A percentile compares a stretch with the other conserved stretches of the same genome.
These are phyloP conservation scores for Danaus melanippus DNA, from an alignment of 1,140 invertebrate genomes.

Conservation along the genomic window DNA sequence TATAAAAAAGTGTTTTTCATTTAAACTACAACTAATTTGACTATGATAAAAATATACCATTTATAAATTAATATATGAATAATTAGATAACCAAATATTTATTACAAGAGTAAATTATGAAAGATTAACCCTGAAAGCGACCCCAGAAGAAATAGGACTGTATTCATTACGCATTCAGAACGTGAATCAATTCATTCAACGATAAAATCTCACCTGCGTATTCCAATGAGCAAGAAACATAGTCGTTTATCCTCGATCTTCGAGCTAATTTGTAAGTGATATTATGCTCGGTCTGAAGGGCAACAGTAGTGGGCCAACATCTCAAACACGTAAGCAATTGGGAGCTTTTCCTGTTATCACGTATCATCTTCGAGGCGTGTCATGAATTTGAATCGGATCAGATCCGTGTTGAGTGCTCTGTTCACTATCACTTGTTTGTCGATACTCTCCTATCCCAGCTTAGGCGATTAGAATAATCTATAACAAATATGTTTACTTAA, in stretches of 20 bases:
- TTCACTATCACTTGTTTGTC: conserved; percentile 36
- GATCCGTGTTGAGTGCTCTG: conserved; percentile 34
- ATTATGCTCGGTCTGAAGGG: conserved; percentile 51
- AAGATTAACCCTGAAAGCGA: no score
- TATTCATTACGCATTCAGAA: conserved; percentile 41
- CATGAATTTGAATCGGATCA: conserved; percentile 31
- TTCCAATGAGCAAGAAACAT: conserved; percentile 42
- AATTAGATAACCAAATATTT: no score
- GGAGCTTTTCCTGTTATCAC: conserved; percentile 68
- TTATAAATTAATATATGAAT: conserved; percentile 1
- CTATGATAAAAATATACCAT: background rate
- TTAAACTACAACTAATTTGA: background rate
- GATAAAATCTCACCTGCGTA: conserved; percentile 59
- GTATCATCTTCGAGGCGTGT: conserved; percentile 65
- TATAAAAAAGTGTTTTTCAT: conserved; percentile 10
- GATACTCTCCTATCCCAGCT: conserved; percentile 11
- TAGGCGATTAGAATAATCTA: conserved; percentile 1
- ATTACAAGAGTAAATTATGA: no score
- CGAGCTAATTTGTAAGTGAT: conserved; percentile 66
- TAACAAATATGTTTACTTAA: conserved; percentile 2
- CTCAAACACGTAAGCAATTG: conserved; percentile 67
- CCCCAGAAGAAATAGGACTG: no score
- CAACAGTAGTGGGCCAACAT: conserved; percentile 27
- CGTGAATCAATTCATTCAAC: conserved; percentile 56
- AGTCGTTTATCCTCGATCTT: conserved; percentile 52